A percentile compares a stretch with the other conserved stretches of the same genome.
Conservation (phyloP, 2,113 vertebrate species). For the Cyanoliseus patagonus region DNA sequence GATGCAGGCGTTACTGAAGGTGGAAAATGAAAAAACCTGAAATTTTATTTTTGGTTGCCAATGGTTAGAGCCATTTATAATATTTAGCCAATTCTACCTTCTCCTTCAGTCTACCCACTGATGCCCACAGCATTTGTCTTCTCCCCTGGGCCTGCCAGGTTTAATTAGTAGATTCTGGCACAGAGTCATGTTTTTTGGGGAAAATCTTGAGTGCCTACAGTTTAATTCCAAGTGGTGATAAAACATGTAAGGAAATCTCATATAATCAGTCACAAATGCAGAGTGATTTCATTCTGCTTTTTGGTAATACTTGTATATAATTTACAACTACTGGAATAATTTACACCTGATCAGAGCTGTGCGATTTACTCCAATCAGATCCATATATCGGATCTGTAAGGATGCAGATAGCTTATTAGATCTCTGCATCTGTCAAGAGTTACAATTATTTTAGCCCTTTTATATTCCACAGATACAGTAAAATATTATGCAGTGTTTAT, state of each 20-base stretch:
- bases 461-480: neutral
- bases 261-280: neutral
- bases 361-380: neutral
- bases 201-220: neutral
- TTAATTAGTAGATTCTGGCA: conserved; percentile 15
- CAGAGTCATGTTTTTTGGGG: neutral
- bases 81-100: neutral
- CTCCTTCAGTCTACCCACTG: neutral
- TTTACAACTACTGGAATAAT: neutral
- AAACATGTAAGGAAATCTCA: neutral
- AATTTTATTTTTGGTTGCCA: neutral
- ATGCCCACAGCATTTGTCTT: neutral
- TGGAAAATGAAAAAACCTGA: neutral
- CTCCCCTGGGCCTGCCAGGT: neutral
- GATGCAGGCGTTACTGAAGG: neutral
- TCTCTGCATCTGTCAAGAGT: neutral
- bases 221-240: neutral
- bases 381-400: neutral
- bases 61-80: neutral
- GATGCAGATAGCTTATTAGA: neutral
- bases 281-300: neutral
- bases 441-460: neutral
- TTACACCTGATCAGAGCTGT: neutral
- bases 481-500: neutral
- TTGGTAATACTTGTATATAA: neutral